A percentile compares a stretch with the other conserved stretches of the same genome.
phyloP scores from a whole-genome alignment of 2,113 vertebrate genomes.

The Lasiurus borealis region DNA sequence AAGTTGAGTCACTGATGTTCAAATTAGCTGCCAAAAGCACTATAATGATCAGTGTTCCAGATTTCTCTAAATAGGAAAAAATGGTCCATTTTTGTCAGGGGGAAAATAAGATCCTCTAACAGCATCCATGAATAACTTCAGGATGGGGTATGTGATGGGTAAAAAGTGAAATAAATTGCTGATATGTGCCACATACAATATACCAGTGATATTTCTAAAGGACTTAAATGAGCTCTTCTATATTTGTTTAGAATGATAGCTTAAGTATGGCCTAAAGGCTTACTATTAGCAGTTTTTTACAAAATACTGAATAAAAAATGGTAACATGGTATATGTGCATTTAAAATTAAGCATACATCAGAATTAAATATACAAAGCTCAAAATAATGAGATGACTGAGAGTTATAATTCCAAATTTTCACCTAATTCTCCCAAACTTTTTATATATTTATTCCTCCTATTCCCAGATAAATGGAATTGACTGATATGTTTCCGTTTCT shows the following conservation, averaged over 20 bases:
- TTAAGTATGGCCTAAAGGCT: constrained; percentile 81
- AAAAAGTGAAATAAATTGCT: constrained; percentile 83
- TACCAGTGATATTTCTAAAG: constrained; percentile 81
- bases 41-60: constrained; percentile 89
- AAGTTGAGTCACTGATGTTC: constrained; percentile 90
- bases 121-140: constrained; percentile 52
- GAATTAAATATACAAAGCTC: not conserved
- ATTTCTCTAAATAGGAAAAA: constrained; percentile 87
- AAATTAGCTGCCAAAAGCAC: constrained; percentile 91
- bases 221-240: constrained; percentile 81
- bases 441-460: not conserved
- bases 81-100: constrained; percentile 86
- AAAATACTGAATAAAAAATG: constrained; percentile 67
- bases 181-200: constrained; percentile 68
- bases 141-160: constrained; percentile 74
- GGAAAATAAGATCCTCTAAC: constrained; percentile 72
- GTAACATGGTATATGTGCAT: constrained; percentile 74
- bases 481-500: not conserved
- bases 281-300: constrained; percentile 80
- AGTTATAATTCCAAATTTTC: not conserved
- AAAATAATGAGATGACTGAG: not conserved
- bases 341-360: constrained; percentile 75
- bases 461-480: not conserved
- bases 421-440: not conserved
- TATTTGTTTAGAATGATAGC: constrained; percentile 68